Evolutionary conservation across 1,140 invertebrate genomes (phyloP).

Genomic region (Aphaenogaster floridana): DNA sequence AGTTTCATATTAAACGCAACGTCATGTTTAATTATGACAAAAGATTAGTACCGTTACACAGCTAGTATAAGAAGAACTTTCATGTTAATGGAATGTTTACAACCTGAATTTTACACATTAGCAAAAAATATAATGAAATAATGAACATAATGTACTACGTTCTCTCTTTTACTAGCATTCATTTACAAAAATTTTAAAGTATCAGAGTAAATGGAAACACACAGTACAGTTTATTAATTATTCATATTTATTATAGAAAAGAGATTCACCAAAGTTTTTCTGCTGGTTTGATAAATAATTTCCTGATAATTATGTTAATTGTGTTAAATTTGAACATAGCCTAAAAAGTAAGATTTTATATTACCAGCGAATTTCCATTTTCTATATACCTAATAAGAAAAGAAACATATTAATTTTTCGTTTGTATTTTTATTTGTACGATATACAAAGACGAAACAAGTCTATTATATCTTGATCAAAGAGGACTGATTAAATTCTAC

Average conservation of each 20-base stretch:
- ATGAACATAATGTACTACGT: neutral
- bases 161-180: neutral
- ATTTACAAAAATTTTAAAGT: slow-evolving; percentile 21
- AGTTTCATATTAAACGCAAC: slow-evolving; percentile 11
- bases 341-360: neutral
- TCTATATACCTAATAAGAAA: neutral
- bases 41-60: neutral
- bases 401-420: neutral
- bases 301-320: too few species aligned
- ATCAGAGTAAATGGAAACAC: neutral
- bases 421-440: neutral
- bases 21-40: slow-evolving; percentile 20
- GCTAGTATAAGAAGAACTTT: neutral
- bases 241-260: slow-evolving; percentile 6
- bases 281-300: neutral
- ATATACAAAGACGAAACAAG: neutral
- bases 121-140: neutral
- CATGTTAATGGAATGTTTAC: neutral
- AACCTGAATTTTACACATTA: neutral
- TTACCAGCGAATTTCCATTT: neutral
- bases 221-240: neutral
- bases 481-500: slow-evolving; percentile 15
- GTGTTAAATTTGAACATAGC: neutral
- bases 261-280: neutral
- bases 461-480: neutral